These are phyloP conservation scores for Cydia amplana DNA, from an alignment of 1,140 invertebrate genomes.

Conservation along the genomic window DNA sequence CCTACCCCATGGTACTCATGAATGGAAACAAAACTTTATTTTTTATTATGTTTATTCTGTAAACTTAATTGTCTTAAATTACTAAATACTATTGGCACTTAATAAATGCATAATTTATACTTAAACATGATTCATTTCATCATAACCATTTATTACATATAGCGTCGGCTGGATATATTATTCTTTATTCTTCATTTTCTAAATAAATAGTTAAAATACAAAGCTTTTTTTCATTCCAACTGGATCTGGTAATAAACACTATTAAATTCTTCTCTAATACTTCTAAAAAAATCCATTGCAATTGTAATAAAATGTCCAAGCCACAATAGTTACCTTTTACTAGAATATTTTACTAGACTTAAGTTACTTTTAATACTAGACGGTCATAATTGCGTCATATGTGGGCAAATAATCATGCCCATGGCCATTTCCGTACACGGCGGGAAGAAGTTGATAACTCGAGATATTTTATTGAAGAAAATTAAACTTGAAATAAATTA, in stretches of 20 bases:
- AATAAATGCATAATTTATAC: constrained; percentile 13
- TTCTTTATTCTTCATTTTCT: neutral
- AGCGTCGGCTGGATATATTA: constrained; percentile 21
- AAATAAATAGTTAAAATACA: neutral
- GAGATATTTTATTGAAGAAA: too few species aligned
- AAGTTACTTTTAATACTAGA: too few species aligned
- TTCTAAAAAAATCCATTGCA: too few species aligned
- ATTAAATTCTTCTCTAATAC: neutral
- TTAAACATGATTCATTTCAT: neutral
- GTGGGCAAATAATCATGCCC: neutral
- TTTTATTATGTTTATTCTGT: neutral
- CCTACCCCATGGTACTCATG: neutral
- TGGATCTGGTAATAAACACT: neutral
- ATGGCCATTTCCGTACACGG: too few species aligned
- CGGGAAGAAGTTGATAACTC: too few species aligned
- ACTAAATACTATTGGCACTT: constrained; percentile 17
- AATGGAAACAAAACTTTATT: neutral
- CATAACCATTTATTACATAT: neutral
- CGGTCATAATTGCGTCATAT: neutral
- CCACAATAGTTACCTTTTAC: too few species aligned
- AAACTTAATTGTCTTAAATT: neutral
- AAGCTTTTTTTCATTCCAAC: neutral
- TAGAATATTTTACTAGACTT: too few species aligned
- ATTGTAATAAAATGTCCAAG: too few species aligned
- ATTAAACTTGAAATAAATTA: too few species aligned